phyloP scores from a whole-genome alignment of 2,888 invertebrate genomes.

The Argyresthia goedartella region DNA sequence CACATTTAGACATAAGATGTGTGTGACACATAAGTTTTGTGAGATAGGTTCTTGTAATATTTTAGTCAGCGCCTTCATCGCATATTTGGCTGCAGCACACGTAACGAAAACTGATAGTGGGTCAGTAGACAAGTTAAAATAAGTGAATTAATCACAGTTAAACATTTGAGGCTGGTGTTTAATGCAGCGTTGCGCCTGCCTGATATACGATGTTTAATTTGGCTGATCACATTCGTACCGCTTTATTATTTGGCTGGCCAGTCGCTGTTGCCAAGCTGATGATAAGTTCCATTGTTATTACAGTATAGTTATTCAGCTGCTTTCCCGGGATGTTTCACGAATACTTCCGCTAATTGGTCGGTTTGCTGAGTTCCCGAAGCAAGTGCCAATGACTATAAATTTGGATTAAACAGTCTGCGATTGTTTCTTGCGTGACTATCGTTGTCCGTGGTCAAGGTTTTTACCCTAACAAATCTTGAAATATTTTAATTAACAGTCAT shows the following conservation, averaged over 20 bases:
- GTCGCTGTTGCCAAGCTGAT: slow-evolving; percentile 32
- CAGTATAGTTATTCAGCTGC: background rate
- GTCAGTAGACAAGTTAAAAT: background rate
- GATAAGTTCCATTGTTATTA: slow-evolving; percentile 21
- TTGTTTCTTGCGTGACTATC: slow-evolving; percentile 25
- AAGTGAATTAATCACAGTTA: background rate
- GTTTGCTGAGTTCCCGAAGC: slow-evolving; percentile 30
- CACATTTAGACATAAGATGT: background rate
- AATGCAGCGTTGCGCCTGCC: slow-evolving; percentile 8
- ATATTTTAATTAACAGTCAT: too few species aligned
- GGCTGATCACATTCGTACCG: slow-evolving; percentile 23
- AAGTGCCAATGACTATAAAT: slow-evolving; percentile 55
- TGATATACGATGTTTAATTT: slow-evolving; percentile 35
- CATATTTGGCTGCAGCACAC: background rate
- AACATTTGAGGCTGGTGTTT: slow-evolving; percentile 12
- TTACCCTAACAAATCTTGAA: too few species aligned
- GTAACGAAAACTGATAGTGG: background rate
- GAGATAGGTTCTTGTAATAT: background rate
- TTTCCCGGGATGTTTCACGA: slow-evolving; percentile 34
- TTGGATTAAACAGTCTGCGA: slow-evolving; percentile 39
- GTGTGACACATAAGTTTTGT: background rate
- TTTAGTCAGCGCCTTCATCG: background rate
- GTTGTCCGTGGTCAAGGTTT: slow-evolving; percentile 30
- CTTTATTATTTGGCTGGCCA: slow-evolving; percentile 18
- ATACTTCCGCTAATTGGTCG: slow-evolving; percentile 38